These are phyloP conservation scores for Okamejei kenojei DNA, from an alignment of 2,797 vertebrate species.

Conservation along the genomic window DNA sequence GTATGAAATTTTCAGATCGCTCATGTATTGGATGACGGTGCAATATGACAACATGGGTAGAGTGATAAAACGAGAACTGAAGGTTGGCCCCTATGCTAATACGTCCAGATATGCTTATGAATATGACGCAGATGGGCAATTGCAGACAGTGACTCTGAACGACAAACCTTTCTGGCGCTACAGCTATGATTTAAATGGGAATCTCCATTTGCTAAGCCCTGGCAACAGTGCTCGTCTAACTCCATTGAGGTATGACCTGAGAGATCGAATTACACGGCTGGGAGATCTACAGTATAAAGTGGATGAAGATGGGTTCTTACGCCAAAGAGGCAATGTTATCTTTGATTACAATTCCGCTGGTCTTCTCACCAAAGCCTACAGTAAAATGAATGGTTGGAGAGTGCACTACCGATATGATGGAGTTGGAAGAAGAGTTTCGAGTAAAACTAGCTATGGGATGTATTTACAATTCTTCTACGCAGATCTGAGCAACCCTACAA, in stretches of 20 bases:
- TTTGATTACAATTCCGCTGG: conserved; percentile 93
- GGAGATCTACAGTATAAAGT: conserved; percentile 86
- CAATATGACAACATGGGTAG: conserved; percentile 98
- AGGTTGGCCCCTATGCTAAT: conserved; percentile 95
- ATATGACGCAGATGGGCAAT: conserved; percentile 86
- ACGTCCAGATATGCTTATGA: conserved; percentile 92
- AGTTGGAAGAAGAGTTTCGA: conserved; percentile 85
- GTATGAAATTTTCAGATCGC: conserved; percentile 94
- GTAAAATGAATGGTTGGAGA: conserved; percentile 77
- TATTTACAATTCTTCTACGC: conserved; percentile 97
- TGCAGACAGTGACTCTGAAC: conserved; percentile 91
- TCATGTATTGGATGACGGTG: conserved; percentile 99
- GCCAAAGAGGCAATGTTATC: conserved; percentile 81
- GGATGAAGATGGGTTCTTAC: conserved; percentile 93
- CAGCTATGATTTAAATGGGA: conserved; percentile 94
- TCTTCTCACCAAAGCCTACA: conserved; percentile 86
- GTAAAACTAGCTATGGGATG: conserved; percentile 75
- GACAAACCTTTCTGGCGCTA: conserved; percentile 95
- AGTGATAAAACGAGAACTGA: conserved; percentile 90
- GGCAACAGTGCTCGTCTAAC: conserved; percentile 91
- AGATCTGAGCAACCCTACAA: conserved; percentile 84
- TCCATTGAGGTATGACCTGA: conserved; percentile 82
- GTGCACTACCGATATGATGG: conserved; percentile 90
- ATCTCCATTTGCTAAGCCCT: conserved; percentile 87
- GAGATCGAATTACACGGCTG: conserved; percentile 85